Evolutionary conservation across 2,797 vertebrate species (phyloP).

Genomic region (Pitangus sulphuratus): DNA sequence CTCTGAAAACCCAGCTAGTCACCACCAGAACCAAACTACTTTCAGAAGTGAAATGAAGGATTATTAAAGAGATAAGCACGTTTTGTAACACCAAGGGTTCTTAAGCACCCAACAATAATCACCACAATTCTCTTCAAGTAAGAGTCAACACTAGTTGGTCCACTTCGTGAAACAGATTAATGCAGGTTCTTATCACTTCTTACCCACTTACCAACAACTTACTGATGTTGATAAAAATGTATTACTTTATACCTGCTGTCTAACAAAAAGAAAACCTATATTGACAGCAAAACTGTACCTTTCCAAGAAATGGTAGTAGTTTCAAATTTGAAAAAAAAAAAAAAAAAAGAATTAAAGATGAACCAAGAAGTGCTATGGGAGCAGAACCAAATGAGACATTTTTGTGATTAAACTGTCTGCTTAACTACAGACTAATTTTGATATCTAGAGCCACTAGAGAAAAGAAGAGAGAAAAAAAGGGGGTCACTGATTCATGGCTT

Average conservation of each 20-base stretch:
- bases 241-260: not conserved
- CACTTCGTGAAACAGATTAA: not conserved
- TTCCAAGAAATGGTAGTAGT: not conserved
- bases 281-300: not conserved
- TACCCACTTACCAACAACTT: not conserved
- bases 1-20: not conserved
- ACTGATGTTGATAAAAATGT: not conserved
- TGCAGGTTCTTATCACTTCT: not conserved
- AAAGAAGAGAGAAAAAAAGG: not conserved
- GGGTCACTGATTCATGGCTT: not conserved
- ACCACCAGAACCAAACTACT: not conserved
- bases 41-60: not conserved
- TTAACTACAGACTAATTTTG: slow-evolving; percentile 38
- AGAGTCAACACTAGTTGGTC: not conserved
- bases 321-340: not conserved
- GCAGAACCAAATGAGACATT: not conserved
- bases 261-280: not conserved
- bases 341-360: not conserved
- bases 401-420: not conserved
- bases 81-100: not conserved
- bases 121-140: not conserved
- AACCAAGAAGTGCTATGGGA: not conserved
- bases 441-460: not conserved
- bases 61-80: not conserved
- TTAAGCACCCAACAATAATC: not conserved